phyloP scores from a whole-genome alignment of 2,888 invertebrate genomes.

The Drosophila hawaiiensis region DNA sequence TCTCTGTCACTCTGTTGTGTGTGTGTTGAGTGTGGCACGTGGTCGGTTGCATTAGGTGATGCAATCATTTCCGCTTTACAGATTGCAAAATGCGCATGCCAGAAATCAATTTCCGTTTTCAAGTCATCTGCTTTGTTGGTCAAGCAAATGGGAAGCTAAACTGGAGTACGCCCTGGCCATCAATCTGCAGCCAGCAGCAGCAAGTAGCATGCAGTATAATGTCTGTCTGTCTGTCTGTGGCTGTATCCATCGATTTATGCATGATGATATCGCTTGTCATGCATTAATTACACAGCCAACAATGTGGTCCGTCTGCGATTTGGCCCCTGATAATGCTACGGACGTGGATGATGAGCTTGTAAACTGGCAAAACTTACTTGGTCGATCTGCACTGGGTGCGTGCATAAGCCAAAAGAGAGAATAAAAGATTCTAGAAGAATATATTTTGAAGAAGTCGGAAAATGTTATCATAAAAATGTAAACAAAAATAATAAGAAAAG shows the following conservation, averaged over 20 bases:
- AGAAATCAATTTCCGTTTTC: constrained; percentile 77
- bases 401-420: neutral
- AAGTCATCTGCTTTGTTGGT: constrained; percentile 42
- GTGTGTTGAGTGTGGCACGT: constrained; percentile 53
- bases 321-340: neutral
- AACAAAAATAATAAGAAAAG: neutral
- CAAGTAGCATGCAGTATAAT: neutral
- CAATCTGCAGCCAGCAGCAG: neutral
- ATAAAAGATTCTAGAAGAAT: neutral
- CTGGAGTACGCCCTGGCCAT: constrained; percentile 27
- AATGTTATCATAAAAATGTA: neutral
- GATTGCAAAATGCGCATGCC: constrained; percentile 63
- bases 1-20: neutral
- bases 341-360: neutral
- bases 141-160: constrained; percentile 34
- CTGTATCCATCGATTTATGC: neutral
- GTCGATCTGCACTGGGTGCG: too few relatives aligned
- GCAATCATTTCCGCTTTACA: constrained; percentile 76
- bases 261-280: constrained; percentile 37
- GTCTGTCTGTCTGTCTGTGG: neutral
- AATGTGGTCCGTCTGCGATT: constrained; percentile 20
- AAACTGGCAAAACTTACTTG: neutral
- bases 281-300: constrained; percentile 48
- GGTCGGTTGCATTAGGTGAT: constrained; percentile 73
- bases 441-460: neutral